These are phyloP conservation scores for Pangasianodon hypophthalmus DNA, from an alignment of 2,113 vertebrate genomes.

Conservation along the genomic window DNA sequence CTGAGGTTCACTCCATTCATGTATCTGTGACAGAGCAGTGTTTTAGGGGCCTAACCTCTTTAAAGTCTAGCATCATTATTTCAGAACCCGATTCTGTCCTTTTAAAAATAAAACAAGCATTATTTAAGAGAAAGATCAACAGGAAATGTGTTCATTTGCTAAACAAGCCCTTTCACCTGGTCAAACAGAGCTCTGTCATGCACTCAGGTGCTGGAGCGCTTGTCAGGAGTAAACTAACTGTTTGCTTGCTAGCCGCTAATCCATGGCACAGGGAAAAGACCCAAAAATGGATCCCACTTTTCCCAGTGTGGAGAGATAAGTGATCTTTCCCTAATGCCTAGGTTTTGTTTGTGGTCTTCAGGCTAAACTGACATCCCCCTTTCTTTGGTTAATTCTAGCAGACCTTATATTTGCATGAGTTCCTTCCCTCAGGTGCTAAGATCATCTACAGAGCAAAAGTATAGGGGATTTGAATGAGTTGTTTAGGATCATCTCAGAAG, in stretches of 20 bases:
- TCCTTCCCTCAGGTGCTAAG: background rate
- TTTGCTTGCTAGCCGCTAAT: slow-evolving; percentile 63
- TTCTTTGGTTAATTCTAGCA: slow-evolving; percentile 21
- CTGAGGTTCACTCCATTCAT: background rate
- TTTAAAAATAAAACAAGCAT: background rate
- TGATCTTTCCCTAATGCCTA: slow-evolving; percentile 52
- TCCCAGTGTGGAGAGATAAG: slow-evolving; percentile 53
- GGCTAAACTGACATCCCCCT: slow-evolving; percentile 48
- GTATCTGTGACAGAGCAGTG: too few relatives aligned
- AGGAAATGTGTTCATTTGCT: background rate
- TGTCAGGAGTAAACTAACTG: slow-evolving; percentile 55
- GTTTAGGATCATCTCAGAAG: background rate
- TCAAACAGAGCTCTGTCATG: slow-evolving; percentile 48
- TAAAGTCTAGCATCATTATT: background rate
- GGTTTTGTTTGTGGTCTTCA: slow-evolving; percentile 18
- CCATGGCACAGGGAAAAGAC: slow-evolving; percentile 46
- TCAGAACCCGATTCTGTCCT: background rate
- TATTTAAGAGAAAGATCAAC: background rate
- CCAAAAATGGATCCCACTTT: slow-evolving; percentile 41
- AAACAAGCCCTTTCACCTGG: slow-evolving; percentile 28
- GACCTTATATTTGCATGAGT: slow-evolving; percentile 42
- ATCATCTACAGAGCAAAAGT: background rate
- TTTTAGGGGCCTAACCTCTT: background rate
- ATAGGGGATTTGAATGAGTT: background rate
- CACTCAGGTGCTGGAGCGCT: slow-evolving; percentile 62